Base-by-base conservation (phyloP, 1,140 invertebrate species). In the Drosophila kohkoa region DNA sequence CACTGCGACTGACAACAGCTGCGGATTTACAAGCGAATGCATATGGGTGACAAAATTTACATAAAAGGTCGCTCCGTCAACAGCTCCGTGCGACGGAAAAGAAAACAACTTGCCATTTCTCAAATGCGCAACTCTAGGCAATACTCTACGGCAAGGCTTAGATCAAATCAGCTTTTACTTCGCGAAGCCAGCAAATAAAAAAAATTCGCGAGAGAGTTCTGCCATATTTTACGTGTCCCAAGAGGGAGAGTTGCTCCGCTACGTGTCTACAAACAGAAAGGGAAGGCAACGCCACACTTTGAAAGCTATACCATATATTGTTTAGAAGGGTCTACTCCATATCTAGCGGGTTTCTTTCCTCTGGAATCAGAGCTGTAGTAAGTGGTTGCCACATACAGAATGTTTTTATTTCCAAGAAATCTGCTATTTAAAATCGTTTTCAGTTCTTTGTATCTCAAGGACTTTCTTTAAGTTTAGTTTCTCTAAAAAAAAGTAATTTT, bases 21-120 rank as follows among this genome's bases (percentile, higher is more conserved):
- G 83, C 66, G 83, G 85, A 88, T 89, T 83, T 89, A 75, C 80
- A 62, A 88, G 70, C 79, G 79, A 82, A 88, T 87, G 83, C 83
- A 87, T 87, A 83, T 88, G 83, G 73, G 65, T 72, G 71, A 57
- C 32, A 48, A 75, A 75, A 88, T 88, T 88, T 78, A 77, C 85
- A 88, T 88, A 88, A 88, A 88, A 83, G 67, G 64, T 74, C 83
- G 83, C 75, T 87, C 83, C 77, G 66, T 87, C 83, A 88, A 70
- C 73, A 66, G 67, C 54, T 62, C 8, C 30, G 60, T 45, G 46
- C 20, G 20, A 25, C 20, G 20, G 20, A 65, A 46, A n/a, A 35
- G 45, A 52, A 70, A 66, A 63, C 60, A 45, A 69, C 66, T 78
- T 70, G 71, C 67, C 67, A 73, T 86, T 82, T 86, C 78, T 82